Base-by-base conservation (phyloP, 2,113 vertebrate species). In the Arvicanthis niloticus region DNA sequence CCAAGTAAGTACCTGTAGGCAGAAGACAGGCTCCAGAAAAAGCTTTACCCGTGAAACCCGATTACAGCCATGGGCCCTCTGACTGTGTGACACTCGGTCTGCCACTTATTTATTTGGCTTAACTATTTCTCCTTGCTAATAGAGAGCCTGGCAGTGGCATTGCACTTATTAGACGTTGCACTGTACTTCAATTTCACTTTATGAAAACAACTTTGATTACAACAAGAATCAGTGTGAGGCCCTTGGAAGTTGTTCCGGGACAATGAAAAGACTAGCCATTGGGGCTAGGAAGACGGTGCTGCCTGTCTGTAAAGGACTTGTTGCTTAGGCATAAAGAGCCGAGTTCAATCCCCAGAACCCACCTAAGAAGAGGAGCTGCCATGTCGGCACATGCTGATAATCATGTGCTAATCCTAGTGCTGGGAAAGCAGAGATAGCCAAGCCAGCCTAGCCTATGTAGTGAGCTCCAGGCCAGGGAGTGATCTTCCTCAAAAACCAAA, bases 181-280 rank as follows among this genome's bases (percentile, higher is more conserved):
- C 34, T 37, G 21, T 65, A 48, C 72, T 87, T 92, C 53, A 17
- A 86, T 31, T 91, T 94, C 53, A 84, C 78, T 89, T 31, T 87
- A 17, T 68, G 45, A 87, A 95, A 91, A 29, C 17, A 84, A 42
- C 73, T 89, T 70, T 53, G 88, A 53, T 89, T 40, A 89, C 51
- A 51, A 84, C 29, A 40, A 88, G 67, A 73, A 9, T 72, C 24
- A 1, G 7, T 11, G 9, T 72, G 73, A 76, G 19, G 51, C 17
- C 34, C 48, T 0, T 0, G 40, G 31, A 29, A 56, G 6, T 48
- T 68, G 78, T 22, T 93, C 45, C 42, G 42, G 67, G 65, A 91
- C 92, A 77, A 45, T 22, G 8, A 5, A 53, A 91, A 34, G 42
- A 58, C 60, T 62, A 31, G 60, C 40, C 40, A 45, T 21, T 11